These are phyloP conservation scores for Tineola bisselliella DNA, from an alignment of 2,888 invertebrate genomes.

Conservation along the genomic window DNA sequence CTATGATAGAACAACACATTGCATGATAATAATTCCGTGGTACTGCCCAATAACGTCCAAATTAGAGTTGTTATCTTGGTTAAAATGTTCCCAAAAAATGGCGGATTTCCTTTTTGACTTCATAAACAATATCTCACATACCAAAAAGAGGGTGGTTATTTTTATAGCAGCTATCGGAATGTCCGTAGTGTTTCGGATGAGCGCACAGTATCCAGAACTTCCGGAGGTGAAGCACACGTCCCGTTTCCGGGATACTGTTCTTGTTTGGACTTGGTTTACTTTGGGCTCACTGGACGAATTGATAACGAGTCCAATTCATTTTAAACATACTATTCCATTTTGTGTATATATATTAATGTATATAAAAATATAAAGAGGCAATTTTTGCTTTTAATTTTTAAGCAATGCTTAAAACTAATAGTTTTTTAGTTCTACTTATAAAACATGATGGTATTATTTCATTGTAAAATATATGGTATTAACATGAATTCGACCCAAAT, in stretches of 20 bases:
- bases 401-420: too few species aligned
- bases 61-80: background rate
- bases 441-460: too few species aligned
- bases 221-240: conserved; percentile 11
- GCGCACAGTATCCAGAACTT: conserved; percentile 7
- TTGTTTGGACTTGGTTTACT: background rate
- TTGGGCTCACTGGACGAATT: background rate
- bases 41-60: background rate
- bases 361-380: too few species aligned
- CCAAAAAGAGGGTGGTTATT: conserved; percentile 3
- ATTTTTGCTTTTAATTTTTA: too few species aligned
- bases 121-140: background rate
- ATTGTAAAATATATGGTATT: background rate
- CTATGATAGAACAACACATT: too few species aligned
- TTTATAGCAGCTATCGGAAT: conserved; percentile 10
- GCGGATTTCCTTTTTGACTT: background rate
- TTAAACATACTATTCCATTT: too few species aligned
- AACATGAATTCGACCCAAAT: background rate
- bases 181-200: conserved; percentile 1
- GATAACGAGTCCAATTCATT: too few species aligned
- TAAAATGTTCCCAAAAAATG: conserved; percentile 1
- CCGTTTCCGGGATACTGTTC: background rate
- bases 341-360: too few species aligned
- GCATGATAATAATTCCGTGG: background rate
- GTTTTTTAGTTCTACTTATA: too few species aligned